These are phyloP conservation scores for Periplaneta americana DNA, from an alignment of 1,140 invertebrate genomes.

Conservation along the genomic window DNA sequence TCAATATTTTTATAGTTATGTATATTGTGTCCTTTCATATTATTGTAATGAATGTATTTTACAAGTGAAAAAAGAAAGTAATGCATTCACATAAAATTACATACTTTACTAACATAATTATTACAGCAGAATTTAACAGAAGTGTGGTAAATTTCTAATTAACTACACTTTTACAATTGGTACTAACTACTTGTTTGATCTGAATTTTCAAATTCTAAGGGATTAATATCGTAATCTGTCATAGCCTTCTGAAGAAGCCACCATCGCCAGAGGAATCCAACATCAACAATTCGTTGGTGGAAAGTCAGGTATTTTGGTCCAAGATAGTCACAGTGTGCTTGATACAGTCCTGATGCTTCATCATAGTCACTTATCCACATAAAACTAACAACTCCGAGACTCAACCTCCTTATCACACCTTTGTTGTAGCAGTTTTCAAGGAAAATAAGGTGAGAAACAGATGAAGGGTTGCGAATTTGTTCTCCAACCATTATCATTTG, in stretches of 20 bases:
- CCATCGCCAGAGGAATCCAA: conserved; percentile 39
- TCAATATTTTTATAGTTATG: no score
- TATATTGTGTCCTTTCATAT: no score
- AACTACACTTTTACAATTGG: no score
- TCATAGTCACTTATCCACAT: conserved; percentile 35
- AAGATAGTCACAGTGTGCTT: conserved; percentile 36
- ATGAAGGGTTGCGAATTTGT: background rate
- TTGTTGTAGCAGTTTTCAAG: background rate
- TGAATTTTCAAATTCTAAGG: conserved; percentile 31
- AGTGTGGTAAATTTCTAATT: no score
- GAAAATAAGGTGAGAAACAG: background rate
- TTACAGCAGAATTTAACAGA: no score
- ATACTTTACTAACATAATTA: no score
- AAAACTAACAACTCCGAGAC: conserved; percentile 38
- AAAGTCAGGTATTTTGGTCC: conserved; percentile 27
- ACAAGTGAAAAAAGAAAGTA: no score
- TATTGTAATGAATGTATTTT: no score
- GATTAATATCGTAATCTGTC: conserved; percentile 41
- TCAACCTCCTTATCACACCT: conserved; percentile 29
- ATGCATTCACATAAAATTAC: no score
- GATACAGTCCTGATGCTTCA: conserved; percentile 31
- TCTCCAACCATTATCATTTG: conserved; percentile 24
- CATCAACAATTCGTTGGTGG: conserved; percentile 35
- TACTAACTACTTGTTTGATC: no score
- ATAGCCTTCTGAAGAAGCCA: conserved; percentile 35